These are phyloP conservation scores for Lasioglossum morio DNA, from an alignment of 2,888 invertebrate genomes.

Conservation along the genomic window DNA sequence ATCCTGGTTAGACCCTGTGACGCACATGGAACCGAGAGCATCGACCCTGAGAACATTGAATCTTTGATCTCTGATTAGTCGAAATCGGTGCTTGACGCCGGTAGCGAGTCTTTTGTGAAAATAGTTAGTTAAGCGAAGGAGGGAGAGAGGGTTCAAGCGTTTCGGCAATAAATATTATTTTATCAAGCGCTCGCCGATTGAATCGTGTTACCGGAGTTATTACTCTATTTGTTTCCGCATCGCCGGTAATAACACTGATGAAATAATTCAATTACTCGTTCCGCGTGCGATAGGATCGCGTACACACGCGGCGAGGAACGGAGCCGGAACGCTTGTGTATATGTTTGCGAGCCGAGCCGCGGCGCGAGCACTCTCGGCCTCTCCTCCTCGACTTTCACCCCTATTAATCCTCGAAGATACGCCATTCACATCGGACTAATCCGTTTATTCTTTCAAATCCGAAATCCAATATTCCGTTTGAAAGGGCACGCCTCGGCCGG, in stretches of 20 bases:
- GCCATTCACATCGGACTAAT: slow-evolving; percentile 49
- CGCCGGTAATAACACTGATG: slow-evolving; percentile 54
- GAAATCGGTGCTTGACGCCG: background rate
- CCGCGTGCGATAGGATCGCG: slow-evolving; percentile 37
- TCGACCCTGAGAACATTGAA: background rate
- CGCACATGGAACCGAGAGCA: background rate
- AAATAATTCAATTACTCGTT: slow-evolving; percentile 57
- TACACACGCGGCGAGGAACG: background rate
- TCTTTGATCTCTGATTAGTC: background rate
- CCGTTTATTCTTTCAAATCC: slow-evolving; percentile 57
- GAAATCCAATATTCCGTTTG: slow-evolving; percentile 49
- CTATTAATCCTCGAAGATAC: slow-evolving; percentile 58
- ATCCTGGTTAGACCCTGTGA: background rate
- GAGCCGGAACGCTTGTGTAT: background rate
- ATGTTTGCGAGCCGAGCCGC: background rate
- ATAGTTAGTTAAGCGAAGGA: background rate
- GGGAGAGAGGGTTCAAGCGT: background rate
- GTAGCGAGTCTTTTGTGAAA: background rate
- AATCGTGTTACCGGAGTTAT: slow-evolving; percentile 40
- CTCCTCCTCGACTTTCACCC: slow-evolving; percentile 27
- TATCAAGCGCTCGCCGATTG: slow-evolving; percentile 34
- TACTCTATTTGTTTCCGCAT: slow-evolving; percentile 56
- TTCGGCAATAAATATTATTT: slow-evolving; percentile 39
- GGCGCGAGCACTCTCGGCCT: background rate
- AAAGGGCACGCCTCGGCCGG: slow-evolving; percentile 30